phyloP scores from a whole-genome alignment of 2,113 vertebrate species.

The Ctenodactylus gundi region DNA sequence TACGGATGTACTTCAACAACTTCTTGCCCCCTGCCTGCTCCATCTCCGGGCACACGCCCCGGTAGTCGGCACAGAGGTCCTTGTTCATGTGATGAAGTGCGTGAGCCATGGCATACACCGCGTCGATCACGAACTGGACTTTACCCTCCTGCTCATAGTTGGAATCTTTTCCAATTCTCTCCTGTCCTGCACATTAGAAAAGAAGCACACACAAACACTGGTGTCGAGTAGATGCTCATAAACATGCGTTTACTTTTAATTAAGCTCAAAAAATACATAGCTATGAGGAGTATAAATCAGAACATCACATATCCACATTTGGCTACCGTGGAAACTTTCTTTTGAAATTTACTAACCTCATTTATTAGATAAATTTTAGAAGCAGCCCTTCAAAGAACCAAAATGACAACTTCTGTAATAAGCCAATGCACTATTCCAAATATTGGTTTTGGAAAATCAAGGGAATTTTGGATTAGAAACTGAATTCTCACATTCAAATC shows the following conservation, averaged over 20 bases:
- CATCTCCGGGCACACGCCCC: conserved; percentile 93
- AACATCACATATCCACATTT: not conserved
- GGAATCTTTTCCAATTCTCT: conserved; percentile 94
- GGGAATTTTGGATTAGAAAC: not conserved
- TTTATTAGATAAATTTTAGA: not conserved
- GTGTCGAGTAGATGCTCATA: not conserved
- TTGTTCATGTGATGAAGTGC: conserved; percentile 96
- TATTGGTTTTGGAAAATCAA: not conserved
- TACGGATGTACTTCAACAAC: conserved; percentile 94
- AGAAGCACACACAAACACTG: not conserved
- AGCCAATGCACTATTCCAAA: not conserved
- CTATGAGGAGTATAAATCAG: not conserved
- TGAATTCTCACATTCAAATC: not conserved
- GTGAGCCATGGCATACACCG: conserved; percentile 96
- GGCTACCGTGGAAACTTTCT: too few relatives aligned
- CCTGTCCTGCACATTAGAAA: conserved; percentile 88
- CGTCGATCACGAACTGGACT: conserved; percentile 97
- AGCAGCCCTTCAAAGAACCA: not conserved
- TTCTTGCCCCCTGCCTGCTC: conserved; percentile 93
- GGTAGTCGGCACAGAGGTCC: conserved; percentile 91
- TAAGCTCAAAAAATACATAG: not conserved
- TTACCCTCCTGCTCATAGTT: conserved; percentile 97
- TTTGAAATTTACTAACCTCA: not conserved
- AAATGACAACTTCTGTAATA: not conserved
- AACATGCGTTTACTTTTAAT: not conserved